Evolutionary conservation across 2,113 vertebrate genomes (phyloP).

Genomic region (Barnardius zonarius): DNA sequence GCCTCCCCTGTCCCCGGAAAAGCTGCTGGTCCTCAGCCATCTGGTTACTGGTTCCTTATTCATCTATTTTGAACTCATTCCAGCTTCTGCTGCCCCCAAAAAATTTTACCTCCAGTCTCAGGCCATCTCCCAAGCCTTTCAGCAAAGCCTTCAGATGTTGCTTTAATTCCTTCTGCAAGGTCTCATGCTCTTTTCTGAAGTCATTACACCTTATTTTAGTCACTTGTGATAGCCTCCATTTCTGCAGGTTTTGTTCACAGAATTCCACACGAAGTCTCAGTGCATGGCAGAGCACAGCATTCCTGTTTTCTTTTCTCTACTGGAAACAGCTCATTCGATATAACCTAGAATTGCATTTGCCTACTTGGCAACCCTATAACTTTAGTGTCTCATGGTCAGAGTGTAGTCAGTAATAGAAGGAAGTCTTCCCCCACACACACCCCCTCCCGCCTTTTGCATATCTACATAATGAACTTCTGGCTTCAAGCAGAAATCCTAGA

Average conservation of each 20-base stretch:
- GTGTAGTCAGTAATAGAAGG: not conserved
- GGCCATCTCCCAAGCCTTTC: slow-evolving; percentile 53
- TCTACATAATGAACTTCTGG: not conserved
- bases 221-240: slow-evolving; percentile 45
- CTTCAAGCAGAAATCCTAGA: not conserved
- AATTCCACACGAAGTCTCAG: slow-evolving; percentile 57
- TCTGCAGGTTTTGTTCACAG: slow-evolving; percentile 53
- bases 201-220: slow-evolving; percentile 45
- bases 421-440: not conserved
- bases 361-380: not conserved
- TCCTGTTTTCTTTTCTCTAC: slow-evolving; percentile 30
- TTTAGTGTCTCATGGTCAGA: slow-evolving; percentile 1
- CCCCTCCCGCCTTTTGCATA: not conserved
- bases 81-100: slow-evolving; percentile 46
- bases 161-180: slow-evolving; percentile 57
- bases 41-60: slow-evolving; percentile 68
- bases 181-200: slow-evolving; percentile 35
- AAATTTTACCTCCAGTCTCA: slow-evolving; percentile 54
- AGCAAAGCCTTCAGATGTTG: slow-evolving; percentile 53
- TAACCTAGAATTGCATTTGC: slow-evolving; percentile 36
- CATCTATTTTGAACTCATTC: slow-evolving; percentile 53
- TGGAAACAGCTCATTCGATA: slow-evolving; percentile 35
- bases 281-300: slow-evolving; percentile 50
- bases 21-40: slow-evolving; percentile 63
- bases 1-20: slow-evolving; percentile 63